These are phyloP conservation scores for Cygnus atratus DNA, from an alignment of 2,113 vertebrate genomes.

Conservation along the genomic window DNA sequence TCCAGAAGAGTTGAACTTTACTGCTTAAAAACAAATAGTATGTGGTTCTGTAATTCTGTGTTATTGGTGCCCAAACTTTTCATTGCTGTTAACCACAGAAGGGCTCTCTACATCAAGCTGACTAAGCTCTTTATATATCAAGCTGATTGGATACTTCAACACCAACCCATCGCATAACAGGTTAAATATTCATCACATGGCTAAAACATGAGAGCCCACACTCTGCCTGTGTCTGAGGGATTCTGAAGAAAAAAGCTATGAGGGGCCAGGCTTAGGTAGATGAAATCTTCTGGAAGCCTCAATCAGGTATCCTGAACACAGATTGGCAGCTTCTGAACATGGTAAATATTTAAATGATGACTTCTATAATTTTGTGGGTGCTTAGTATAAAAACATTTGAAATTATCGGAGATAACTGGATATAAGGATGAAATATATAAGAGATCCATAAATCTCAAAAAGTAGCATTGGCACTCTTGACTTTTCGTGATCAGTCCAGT, in stretches of 20 bases:
- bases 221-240: not conserved
- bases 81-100: not conserved
- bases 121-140: not conserved
- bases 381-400: not conserved
- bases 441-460: not conserved
- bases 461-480: not conserved
- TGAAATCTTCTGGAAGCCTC: not conserved
- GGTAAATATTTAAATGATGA: not conserved
- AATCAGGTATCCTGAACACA: not conserved
- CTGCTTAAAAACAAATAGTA: not conserved
- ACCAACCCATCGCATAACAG: not conserved
- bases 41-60: fast-evolving
- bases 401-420: not conserved
- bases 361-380: not conserved
- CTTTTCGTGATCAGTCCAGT: not conserved
- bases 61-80: not conserved
- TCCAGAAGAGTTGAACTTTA: not conserved
- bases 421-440: not conserved
- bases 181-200: not conserved
- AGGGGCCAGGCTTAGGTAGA: not conserved
- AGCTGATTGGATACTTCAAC: not conserved
- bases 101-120: not conserved
- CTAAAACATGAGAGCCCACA: not conserved
- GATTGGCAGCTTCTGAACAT: not conserved
- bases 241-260: not conserved